phyloP scores from a whole-genome alignment of 1,140 invertebrate species.

The Pachypsylla venusta region DNA sequence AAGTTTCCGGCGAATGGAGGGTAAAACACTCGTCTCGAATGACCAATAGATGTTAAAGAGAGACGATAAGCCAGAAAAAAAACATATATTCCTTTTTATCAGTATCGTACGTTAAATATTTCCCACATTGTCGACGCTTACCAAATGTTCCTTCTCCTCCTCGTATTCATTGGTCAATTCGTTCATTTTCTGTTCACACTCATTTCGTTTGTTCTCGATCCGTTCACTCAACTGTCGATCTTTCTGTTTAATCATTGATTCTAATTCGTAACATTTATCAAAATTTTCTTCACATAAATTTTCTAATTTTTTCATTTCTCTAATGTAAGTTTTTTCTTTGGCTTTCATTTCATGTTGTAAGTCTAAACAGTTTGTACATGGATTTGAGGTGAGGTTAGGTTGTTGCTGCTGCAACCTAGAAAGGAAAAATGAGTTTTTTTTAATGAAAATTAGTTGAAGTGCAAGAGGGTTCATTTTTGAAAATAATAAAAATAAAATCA shows the following conservation, averaged over 20 bases:
- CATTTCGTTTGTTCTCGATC: slow-evolving; percentile 27
- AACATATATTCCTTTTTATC: no score
- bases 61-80: no score
- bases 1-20: no score
- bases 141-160: slow-evolving; percentile 31
- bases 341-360: background rate
- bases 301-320: background rate
- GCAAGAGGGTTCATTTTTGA: background rate
- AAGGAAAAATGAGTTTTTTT: background rate
- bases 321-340: background rate
- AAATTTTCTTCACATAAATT: background rate
- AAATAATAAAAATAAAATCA: no score
- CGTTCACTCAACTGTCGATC: slow-evolving; percentile 25
- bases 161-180: slow-evolving; percentile 35
- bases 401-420: background rate
- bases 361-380: background rate
- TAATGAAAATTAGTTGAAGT: background rate
- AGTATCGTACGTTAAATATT: no score
- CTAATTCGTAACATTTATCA: slow-evolving; percentile 3
- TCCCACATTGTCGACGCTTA: no score
- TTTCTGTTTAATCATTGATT: slow-evolving; percentile 26
- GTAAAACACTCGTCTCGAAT: no score
- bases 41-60: no score
- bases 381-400: no score
- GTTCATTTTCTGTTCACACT: slow-evolving; percentile 30